Evolutionary conservation across 92 coral and sea anemone species (phyloP), one percentile per base, ranked within the genome.

Genomic region (Anthopleura xanthogrammica): DNA sequence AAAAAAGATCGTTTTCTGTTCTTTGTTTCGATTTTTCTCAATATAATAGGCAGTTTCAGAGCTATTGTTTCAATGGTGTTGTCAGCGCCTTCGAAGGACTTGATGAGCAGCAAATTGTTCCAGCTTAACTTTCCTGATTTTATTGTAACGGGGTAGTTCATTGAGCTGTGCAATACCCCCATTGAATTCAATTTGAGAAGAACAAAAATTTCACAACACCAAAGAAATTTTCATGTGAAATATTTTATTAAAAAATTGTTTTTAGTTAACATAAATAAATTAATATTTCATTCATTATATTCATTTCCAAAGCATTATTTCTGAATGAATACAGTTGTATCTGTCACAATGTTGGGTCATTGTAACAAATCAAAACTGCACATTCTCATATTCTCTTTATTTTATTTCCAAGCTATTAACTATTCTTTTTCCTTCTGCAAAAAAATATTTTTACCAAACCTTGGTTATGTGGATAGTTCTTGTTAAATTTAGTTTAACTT

Each of bases 241-340:
- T n/a, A 8, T 23, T 68, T 68, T 23, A 22, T 68, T 68, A 23
- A 24, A 68, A 68, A 68, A 64, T 68, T 29, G 74, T 29, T 68
- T 68, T 62, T 20, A 22, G 19, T 16, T 68, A 29, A 29, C 42
- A 24, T 68, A 68, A 68, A 68, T 68, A 68, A 68, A 68, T 68
- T 9, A 11, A 24, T 29, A 68, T 22, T 68, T n/a, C 16, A 36
- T 68, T 2, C 16, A 24, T 68, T 68, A 29, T 36, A 68, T 68
- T 23, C 23, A 20, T 62, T 5, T 4, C 2, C 14, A 14, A 62
- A 62, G 70, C 43, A 11, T 68, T 68, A 68, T 29, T 24, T 68
- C 74, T 68, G 74, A 68, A 68, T 68, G 74, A 12, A 68, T n/a
- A 65, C 74, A 68, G 74, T 36, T 7, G 40, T 68, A 68, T 68